Evolutionary conservation across 2,113 vertebrate species (phyloP), one percentile per base, ranked within the genome.

Genomic region (Trogon melanurus): DNA sequence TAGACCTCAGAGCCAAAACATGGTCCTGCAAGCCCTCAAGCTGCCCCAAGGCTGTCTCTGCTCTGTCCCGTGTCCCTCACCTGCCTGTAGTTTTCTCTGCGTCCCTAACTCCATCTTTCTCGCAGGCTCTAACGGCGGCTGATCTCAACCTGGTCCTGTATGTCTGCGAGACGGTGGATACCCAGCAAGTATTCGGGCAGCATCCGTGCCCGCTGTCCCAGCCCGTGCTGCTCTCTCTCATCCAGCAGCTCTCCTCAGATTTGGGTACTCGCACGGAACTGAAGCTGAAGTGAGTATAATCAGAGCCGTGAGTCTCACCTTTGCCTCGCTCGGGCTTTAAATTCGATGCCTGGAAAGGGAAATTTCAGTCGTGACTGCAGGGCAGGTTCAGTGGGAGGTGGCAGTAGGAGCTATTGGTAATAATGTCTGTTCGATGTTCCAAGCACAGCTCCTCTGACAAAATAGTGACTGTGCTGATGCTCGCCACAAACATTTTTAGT

Each of bases 161-260:
- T 1, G 99, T 99, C 60, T 99, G 99, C 51, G 99, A 99, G 98
- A 99, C 99, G 44, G 98, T 99, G 76, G 99, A 99, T 94, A 98
- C 99, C 26, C 98, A 99, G 97, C 99, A 99, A 96, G 99, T 99
- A 44, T 99, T 99, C 53, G 98, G 99, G 15, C 99, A 99, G 96
- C 98, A 98, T 36, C 98, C 99, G 0, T 99, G 99, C 78, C 99
- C 99, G 0, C 98, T 99, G 50, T 99, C 98, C 95, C 99, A 99
- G 97, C 99, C 99, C 1, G 99, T 99, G 88, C 98, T 99, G 94
- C 98, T 99, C 85, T 99, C 99, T 3, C 99, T 99, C 95, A 99
- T 99, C 94, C 99, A 99, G 97, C 99, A 99, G 97, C 98, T 99
- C 27, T 99, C 99, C 85, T 99, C 99, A 20, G 99, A 99, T 95